These are phyloP conservation scores for Anguilla megastoma DNA, from an alignment of 2,797 vertebrate species.

Conservation along the genomic window DNA sequence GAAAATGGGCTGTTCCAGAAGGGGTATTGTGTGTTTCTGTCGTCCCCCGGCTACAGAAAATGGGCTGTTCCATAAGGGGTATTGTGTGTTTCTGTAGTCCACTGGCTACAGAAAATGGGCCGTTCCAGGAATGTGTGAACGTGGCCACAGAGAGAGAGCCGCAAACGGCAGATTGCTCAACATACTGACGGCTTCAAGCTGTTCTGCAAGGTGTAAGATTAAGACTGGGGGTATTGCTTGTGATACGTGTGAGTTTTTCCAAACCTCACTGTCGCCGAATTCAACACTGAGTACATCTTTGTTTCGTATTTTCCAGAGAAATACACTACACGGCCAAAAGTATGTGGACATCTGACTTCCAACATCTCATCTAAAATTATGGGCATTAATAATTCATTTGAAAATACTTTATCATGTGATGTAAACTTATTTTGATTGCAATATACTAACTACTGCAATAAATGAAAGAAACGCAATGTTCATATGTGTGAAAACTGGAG, in stretches of 20 bases:
- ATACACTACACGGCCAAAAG: background rate
- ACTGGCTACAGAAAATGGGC: background rate
- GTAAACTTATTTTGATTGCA: background rate
- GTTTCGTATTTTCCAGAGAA: background rate
- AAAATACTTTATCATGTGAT: background rate
- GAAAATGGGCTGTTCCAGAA: background rate
- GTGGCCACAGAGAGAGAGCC: background rate
- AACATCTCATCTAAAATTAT: no score
- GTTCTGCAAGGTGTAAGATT: background rate
- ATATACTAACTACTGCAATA: background rate
- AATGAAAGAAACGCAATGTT: background rate
- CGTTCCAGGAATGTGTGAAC: background rate
- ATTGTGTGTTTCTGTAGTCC: background rate
- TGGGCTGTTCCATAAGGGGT: no score
- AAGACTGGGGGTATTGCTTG: background rate
- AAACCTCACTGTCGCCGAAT: slow-evolving; percentile 3
- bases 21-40: background rate
- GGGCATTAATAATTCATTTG: background rate
- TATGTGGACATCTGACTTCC: no score
- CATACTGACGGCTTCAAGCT: background rate
- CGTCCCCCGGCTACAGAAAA: background rate
- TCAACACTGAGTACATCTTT: background rate
- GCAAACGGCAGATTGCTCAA: background rate
- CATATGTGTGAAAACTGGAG: background rate
- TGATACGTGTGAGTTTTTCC: background rate